phyloP scores from a whole-genome alignment of 2,113 vertebrate species.

The Piliocolobus tephrosceles region DNA sequence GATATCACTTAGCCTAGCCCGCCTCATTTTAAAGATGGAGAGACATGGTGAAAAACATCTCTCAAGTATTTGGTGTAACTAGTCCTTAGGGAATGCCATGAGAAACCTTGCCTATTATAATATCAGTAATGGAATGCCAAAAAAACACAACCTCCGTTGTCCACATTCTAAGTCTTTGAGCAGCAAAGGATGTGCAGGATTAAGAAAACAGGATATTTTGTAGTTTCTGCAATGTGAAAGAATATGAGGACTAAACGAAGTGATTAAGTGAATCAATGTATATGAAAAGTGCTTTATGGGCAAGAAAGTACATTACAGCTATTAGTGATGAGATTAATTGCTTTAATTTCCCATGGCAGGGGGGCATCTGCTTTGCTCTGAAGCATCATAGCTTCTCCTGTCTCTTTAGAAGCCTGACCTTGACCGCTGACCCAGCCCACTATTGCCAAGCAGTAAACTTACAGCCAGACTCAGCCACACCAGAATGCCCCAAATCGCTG shows the following conservation, averaged over 20 bases:
- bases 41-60: not conserved
- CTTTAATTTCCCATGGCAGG: not conserved
- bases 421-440: not conserved
- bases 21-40: not conserved
- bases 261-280: not conserved
- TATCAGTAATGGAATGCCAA: not conserved
- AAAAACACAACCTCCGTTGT: not conserved
- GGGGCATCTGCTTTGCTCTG: not conserved
- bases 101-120: not conserved
- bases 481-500: not conserved
- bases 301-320: not conserved
- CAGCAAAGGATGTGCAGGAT: not conserved
- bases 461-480: not conserved
- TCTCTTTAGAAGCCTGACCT: not conserved
- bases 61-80: not conserved
- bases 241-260: not conserved
- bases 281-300: not conserved
- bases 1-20: not conserved
- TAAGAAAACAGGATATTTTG: not conserved
- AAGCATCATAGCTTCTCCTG: not conserved
- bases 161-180: not conserved
- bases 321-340: not conserved
- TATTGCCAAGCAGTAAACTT: not conserved
- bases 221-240: not conserved
- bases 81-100: not conserved